A percentile compares a stretch with the other conserved stretches of the same genome.
Evolutionary conservation across 2,888 invertebrate genomes (phyloP).

Genomic region (Apamea epomidion): DNA sequence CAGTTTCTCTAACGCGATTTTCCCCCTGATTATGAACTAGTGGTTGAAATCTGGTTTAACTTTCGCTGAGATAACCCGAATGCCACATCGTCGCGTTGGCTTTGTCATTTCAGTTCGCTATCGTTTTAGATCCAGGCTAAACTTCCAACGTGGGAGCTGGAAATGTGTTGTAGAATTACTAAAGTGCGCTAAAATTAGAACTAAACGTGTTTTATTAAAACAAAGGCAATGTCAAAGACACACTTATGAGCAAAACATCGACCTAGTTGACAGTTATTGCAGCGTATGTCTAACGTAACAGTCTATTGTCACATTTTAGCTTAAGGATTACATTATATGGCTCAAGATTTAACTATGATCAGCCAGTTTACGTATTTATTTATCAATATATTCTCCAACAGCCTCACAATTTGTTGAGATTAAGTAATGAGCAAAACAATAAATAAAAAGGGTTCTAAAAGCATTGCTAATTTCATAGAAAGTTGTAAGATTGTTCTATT

Average conservation of each 20-base stretch:
- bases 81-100: slow-evolving; percentile 21
- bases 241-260: not conserved
- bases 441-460: not conserved
- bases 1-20: slow-evolving; percentile 20
- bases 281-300: not conserved
- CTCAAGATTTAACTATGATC: not conserved
- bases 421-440: not conserved
- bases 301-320: not conserved
- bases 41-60: slow-evolving; percentile 55
- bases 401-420: not conserved
- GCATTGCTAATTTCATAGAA: not conserved
- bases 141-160: slow-evolving; percentile 24
- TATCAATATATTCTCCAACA: not conserved
- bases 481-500: not conserved
- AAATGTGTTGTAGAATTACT: slow-evolving; percentile 11
- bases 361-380: not conserved
- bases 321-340: not conserved
- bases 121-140: slow-evolving; percentile 52
- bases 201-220: not conserved
- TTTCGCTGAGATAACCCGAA: slow-evolving; percentile 54
- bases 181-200: slow-evolving; percentile 15
- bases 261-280: not conserved
- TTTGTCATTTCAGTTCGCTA: slow-evolving; percentile 52
- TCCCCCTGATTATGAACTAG: slow-evolving; percentile 43
- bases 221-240: slow-evolving; percentile 4